Conservation (phyloP, 2,888 invertebrate species). For the Dryobotodes eremita region DNA sequence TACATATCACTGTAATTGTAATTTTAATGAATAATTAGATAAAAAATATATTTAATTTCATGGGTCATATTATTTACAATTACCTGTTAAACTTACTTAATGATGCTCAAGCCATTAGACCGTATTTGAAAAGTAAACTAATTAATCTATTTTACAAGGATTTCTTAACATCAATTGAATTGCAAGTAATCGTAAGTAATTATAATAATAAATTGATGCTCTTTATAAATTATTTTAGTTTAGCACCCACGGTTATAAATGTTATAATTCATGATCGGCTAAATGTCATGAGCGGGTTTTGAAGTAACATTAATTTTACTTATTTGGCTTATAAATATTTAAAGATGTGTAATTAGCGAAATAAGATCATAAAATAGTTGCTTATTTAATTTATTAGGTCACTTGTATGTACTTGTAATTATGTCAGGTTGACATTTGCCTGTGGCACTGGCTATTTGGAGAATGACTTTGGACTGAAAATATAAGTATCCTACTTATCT, state of each 20-base stretch:
- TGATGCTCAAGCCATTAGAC: not conserved
- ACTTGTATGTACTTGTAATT: conserved; percentile 9
- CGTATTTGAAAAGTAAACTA: conserved; percentile 8
- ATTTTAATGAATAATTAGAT: too few species aligned
- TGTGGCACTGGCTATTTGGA: not conserved
- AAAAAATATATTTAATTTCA: too few species aligned
- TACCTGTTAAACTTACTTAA: not conserved
- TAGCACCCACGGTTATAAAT: conserved; percentile 23
- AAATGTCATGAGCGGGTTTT: conserved; percentile 45
- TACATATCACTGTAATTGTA: too few species aligned
- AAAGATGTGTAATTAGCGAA: conserved; percentile 32
- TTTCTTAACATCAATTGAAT: conserved; percentile 14
- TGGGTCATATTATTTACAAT: not conserved
- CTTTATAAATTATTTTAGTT: conserved; percentile 27
- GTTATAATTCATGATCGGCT: conserved; percentile 25
- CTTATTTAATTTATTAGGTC: conserved; percentile 27
- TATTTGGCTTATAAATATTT: conserved; percentile 34
- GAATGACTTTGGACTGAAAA: not conserved
- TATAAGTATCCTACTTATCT: not conserved
- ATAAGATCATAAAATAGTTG: conserved; percentile 19
- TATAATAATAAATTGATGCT: conserved; percentile 48
- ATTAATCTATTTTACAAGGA: conserved; percentile 44
- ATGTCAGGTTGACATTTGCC: not conserved
- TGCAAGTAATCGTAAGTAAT: conserved; percentile 32
- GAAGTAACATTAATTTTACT: conserved; percentile 30